Percentiles rank a stretch among this genome's conserved stretches.
phyloP scores from a whole-genome alignment of 2,797 vertebrate species.

The Halcyon smyrnensis region DNA sequence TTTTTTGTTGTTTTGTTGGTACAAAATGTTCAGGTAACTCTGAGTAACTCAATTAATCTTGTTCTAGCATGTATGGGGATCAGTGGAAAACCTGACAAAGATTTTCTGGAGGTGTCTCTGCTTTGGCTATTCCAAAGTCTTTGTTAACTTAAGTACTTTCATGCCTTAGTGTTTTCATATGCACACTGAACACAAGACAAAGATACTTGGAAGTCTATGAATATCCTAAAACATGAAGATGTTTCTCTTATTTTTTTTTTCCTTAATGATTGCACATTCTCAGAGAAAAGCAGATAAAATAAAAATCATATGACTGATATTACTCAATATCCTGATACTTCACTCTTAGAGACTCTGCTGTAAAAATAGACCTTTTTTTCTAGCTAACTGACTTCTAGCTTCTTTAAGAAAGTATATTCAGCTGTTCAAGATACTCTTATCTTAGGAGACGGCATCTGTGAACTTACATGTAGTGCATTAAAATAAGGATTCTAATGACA shows the following conservation, averaged over 20 bases:
- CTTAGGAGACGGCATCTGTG: background rate
- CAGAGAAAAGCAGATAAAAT: background rate
- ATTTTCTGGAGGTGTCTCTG: background rate
- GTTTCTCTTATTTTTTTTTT: background rate
- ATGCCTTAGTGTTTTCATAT: background rate
- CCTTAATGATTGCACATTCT: background rate
- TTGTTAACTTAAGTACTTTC: background rate
- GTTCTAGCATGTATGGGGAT: background rate
- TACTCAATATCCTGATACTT: background rate
- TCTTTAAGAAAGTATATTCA: background rate
- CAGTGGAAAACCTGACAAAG: background rate
- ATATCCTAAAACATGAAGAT: background rate
- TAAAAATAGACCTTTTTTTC: background rate
- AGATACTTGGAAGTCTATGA: background rate
- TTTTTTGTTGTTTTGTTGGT: background rate
- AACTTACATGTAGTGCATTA: background rate
- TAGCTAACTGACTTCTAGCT: background rate
- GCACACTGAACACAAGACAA: background rate
- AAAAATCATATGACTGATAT: background rate
- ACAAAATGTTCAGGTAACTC: conserved; percentile 45
- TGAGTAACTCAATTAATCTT: conserved; percentile 52
- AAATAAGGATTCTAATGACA: background rate
- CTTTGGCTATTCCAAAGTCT: background rate
- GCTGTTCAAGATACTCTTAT: background rate
- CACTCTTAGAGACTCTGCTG: background rate